Conservation (phyloP, 2,888 invertebrate genomes). For the Hecatera dysodea region DNA sequence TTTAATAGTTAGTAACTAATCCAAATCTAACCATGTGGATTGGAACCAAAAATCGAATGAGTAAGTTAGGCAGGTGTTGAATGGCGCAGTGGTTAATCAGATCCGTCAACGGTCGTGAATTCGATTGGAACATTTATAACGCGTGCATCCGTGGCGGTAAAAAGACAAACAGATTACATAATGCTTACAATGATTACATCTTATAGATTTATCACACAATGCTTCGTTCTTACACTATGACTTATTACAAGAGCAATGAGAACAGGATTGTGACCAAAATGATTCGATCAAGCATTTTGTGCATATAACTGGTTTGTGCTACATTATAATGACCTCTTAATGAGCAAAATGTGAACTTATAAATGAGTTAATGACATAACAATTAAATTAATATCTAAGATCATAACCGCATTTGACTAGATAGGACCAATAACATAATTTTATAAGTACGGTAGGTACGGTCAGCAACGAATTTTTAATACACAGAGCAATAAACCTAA, state of each 20-base stretch:
- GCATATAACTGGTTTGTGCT: conserved; percentile 70
- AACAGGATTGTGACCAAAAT: conserved; percentile 45
- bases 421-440: conserved; percentile 30
- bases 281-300: conserved; percentile 65
- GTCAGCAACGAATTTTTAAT: conserved; percentile 4
- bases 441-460: conserved; percentile 8
- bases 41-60: too few relatives aligned
- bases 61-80: too few relatives aligned
- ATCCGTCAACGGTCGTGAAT: neutral
- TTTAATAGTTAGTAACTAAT: too few relatives aligned
- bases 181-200: conserved; percentile 55
- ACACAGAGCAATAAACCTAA: neutral
- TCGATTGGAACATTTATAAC: neutral
- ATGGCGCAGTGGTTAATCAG: neutral
- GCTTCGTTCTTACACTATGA: conserved; percentile 62
- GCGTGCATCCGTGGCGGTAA: conserved; percentile 12
- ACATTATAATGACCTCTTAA: conserved; percentile 49
- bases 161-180: conserved; percentile 34
- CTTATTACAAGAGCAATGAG: conserved; percentile 35
- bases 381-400: conserved; percentile 52
- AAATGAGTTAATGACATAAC: conserved; percentile 34
- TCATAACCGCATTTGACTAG: conserved; percentile 66
- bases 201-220: conserved; percentile 63
- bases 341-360: conserved; percentile 51
- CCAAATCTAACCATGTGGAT: too few relatives aligned